Evolutionary conservation across 2,113 vertebrate species (phyloP).

Genomic region (Heterotis niloticus): DNA sequence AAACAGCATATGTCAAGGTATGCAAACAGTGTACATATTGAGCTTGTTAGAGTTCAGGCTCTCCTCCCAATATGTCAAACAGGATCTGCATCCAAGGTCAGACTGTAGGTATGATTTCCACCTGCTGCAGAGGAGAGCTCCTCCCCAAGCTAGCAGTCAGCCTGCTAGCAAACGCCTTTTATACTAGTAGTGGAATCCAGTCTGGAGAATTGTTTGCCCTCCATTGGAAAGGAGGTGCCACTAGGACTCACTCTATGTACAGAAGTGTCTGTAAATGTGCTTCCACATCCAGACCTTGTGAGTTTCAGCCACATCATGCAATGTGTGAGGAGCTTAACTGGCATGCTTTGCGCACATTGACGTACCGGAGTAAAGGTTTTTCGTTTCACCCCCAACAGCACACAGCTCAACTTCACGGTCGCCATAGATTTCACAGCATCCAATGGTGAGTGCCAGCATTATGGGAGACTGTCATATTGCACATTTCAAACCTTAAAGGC

Average conservation of each 20-base stretch:
- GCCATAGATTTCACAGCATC: constrained; percentile 98
- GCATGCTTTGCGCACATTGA: not conserved
- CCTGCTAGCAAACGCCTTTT: not conserved
- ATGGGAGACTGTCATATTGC: not conserved
- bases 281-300: not conserved
- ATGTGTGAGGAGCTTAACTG: not conserved
- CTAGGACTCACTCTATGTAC: not conserved
- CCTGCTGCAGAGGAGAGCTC: not conserved
- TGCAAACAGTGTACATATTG: not conserved
- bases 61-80: constrained; percentile 4
- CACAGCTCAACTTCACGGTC: constrained; percentile 96
- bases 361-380: not conserved
- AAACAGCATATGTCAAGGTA: not conserved
- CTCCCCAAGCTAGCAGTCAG: not conserved
- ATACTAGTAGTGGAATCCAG: not conserved
- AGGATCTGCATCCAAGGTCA: not conserved
- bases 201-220: no score
- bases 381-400: constrained; percentile 62
- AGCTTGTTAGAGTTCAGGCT: not conserved
- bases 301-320: not conserved
- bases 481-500: not conserved
- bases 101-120: constrained; percentile 1
- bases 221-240: not conserved
- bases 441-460: constrained; percentile 75
- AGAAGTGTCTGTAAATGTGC: not conserved